Percentiles rank a stretch among this genome's conserved stretches.
Conservation (phyloP, 2,888 invertebrate genomes). For the Chydorus sphaericus region DNA sequence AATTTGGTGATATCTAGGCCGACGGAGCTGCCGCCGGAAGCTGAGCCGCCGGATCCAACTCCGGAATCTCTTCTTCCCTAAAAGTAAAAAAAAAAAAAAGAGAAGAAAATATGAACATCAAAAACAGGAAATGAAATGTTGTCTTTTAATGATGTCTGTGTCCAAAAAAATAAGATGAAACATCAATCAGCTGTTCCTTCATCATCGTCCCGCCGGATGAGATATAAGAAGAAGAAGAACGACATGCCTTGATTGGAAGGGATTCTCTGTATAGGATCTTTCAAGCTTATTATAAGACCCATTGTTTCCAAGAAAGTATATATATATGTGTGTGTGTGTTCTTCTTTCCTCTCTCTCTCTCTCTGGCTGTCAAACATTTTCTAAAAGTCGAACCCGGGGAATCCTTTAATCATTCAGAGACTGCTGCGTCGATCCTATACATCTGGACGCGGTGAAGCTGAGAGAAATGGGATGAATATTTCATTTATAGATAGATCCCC, state of each 20-base stretch:
- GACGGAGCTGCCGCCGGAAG: constrained; percentile 17
- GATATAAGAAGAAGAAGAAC: neutral
- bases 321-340: neutral
- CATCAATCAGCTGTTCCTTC: neutral
- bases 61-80: constrained; percentile 17
- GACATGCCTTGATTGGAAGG: neutral
- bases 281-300: too few species aligned
- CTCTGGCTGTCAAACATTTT: neutral
- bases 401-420: too few species aligned
- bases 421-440: too few species aligned
- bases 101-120: neutral
- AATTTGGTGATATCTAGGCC: constrained; percentile 19
- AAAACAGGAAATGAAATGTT: neutral
- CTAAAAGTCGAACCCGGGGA: too few species aligned
- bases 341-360: neutral
- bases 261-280: too few species aligned
- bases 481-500: too few species aligned
- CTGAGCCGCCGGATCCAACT: constrained; percentile 15
- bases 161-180: neutral
- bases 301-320: too few species aligned
- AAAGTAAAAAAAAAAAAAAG: neutral
- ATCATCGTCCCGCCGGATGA: neutral
- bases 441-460: too few species aligned
- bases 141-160: neutral
- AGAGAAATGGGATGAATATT: too few species aligned